Evolutionary conservation across 1,140 invertebrate genomes (phyloP).

Genomic region (Piezodorus guildinii): DNA sequence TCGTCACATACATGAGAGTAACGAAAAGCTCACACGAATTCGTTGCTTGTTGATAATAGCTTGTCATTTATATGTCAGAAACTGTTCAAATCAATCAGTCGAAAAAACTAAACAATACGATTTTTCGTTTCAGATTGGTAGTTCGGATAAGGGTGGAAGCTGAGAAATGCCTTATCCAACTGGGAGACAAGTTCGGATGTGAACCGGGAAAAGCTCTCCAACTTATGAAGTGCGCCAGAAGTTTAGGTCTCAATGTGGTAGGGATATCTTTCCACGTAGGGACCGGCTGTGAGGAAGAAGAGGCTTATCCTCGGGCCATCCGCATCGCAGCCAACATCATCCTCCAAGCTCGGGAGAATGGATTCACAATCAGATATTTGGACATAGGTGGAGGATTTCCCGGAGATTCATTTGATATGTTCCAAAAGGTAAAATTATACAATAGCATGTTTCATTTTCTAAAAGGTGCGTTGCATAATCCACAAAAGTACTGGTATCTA

Average conservation of each 20-base stretch:
- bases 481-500: too few species aligned
- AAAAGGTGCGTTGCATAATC: too few species aligned
- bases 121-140: conserved; percentile 8
- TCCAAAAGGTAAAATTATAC: not conserved
- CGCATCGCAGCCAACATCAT: not conserved
- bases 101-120: too few species aligned
- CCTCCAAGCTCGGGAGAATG: not conserved
- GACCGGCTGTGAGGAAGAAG: conserved; percentile 35
- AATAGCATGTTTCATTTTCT: too few species aligned
- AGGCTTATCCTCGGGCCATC: conserved; percentile 35
- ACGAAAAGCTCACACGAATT: too few species aligned
- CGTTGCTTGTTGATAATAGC: too few species aligned
- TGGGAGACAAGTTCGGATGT: conserved; percentile 47
- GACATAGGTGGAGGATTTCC: conserved; percentile 14
- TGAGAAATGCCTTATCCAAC: not conserved
- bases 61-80: too few species aligned
- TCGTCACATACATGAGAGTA: too few species aligned
- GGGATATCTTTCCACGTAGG: conserved; percentile 44
- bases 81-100: too few species aligned
- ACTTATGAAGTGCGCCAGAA: conserved; percentile 41
- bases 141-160: conserved; percentile 18
- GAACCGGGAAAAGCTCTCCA: conserved; percentile 34
- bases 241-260: conserved; percentile 43
- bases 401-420: not conserved
- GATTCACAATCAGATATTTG: not conserved